A percentile compares a stretch with the other conserved stretches of the same genome.
Conservation (phyloP, 2,888 invertebrate species). For the Metacarcinus magister region DNA sequence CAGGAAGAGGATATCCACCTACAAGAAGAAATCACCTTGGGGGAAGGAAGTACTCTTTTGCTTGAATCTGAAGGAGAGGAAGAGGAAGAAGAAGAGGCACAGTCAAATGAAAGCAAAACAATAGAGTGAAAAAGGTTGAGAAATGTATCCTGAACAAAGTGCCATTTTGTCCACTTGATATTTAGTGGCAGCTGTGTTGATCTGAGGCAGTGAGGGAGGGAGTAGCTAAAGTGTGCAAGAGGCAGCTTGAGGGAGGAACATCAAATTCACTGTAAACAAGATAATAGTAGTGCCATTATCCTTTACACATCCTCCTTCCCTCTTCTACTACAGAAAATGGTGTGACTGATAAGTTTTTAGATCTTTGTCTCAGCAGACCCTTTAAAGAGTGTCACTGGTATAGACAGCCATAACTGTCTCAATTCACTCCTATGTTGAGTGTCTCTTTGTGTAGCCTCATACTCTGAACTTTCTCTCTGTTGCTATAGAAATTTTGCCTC, state of each 20-base stretch:
- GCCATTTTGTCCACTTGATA: slow-evolving; percentile 53
- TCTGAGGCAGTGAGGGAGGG: slow-evolving; percentile 43
- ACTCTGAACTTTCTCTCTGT: slow-evolving; percentile 34
- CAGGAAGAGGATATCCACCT: neutral
- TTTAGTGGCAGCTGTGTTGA: slow-evolving; percentile 43
- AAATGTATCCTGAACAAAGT: slow-evolving; percentile 49
- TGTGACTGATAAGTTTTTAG: neutral
- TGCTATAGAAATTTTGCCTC: slow-evolving; percentile 39
- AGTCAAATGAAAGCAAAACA: neutral
- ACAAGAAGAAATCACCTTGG: slow-evolving; percentile 21
- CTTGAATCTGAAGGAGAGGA: slow-evolving; percentile 36
- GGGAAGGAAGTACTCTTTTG: slow-evolving; percentile 28
- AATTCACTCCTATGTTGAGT: slow-evolving; percentile 34
- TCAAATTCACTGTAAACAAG: neutral
- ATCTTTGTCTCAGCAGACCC: neutral
- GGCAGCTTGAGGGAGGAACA: neutral
- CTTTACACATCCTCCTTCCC: slow-evolving; percentile 27
- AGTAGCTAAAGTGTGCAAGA: slow-evolving; percentile 1
- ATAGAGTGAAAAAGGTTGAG: neutral
- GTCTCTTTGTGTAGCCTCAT: slow-evolving; percentile 51
- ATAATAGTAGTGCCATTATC: slow-evolving; percentile 18
- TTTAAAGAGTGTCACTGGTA: neutral
- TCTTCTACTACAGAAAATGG: neutral
- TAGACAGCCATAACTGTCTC: slow-evolving; percentile 8
- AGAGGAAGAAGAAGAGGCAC: slow-evolving; percentile 36